Evolutionary conservation across 1,140 invertebrate genomes (phyloP), one percentile per base, ranked within the genome.

Genomic region (Cherax quadricarinatus): DNA sequence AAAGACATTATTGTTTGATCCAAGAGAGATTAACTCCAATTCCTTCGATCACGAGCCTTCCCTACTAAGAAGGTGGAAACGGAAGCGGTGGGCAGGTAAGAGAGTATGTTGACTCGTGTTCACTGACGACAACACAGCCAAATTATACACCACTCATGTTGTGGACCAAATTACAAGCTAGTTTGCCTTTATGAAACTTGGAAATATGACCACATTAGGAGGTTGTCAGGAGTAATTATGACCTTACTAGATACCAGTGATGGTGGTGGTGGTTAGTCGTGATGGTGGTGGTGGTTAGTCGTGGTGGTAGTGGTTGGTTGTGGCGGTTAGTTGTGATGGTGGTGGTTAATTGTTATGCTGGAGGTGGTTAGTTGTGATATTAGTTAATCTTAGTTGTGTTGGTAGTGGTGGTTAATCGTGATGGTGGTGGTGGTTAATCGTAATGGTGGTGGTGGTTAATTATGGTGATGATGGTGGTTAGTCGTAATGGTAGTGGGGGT

Each of bases 111-210:
- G 53, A 10, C 53, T 57, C 53, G 9, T 57, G 1, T 30, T 9
- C 24, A 9, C 70, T 75, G 70, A 30, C 21, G 66, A 21, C 66
- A 12, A 21, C 6, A 12, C 21, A 70, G 66, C 70, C 70, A 75
- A 75, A 75, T 75, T 75, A 75, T 75, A 24, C 70, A 75, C n/a
- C 70, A 12, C n/a, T 75, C 70, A 75, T 75, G 70, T 75, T 75
- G 6, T 30, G 24, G n/a, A n/a, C 6, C 70, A 75, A 75, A 75
- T 75, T 75, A 75, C 21, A 75, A 30, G 70, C n/a, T 30, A 10
- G n/a, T 24, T 75, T 75, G n/a, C n/a, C 5, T 24, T 75, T 75
- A 9, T 75, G 70, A 75, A 75, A 75, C n/a, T 12, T 75, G 70
- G 70, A 75, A 75, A 75, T 75, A 75, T 75, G 70, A 30, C 16